These are phyloP conservation scores for Clupea harengus DNA, from an alignment of 2,113 vertebrate species.

Conservation along the genomic window DNA sequence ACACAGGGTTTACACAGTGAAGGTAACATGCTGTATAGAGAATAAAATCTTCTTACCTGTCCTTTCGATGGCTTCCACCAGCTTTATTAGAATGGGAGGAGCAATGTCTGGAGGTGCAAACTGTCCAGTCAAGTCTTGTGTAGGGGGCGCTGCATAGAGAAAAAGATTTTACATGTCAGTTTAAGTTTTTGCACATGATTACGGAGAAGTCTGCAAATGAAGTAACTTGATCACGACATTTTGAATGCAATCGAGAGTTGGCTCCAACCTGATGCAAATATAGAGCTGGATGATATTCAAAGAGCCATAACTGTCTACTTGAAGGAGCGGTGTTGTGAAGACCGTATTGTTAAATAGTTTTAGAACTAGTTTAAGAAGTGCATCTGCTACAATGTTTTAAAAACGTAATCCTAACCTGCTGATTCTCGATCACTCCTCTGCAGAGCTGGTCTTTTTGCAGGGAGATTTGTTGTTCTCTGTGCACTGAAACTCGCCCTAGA, in stretches of 20 bases:
- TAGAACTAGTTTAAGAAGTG: neutral
- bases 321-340: too few relatives aligned
- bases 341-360: too few relatives aligned
- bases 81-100: slow-evolving; percentile 76
- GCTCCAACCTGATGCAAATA: neutral
- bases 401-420: neutral
- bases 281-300: neutral
- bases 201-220: neutral
- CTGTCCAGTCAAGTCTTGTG: slow-evolving; percentile 81
- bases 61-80: slow-evolving; percentile 84
- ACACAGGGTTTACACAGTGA: neutral
- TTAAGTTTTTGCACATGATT: slow-evolving; percentile 43
- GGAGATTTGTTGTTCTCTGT: neutral
- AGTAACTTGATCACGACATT: neutral
- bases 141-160: slow-evolving; percentile 68
- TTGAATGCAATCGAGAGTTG: neutral
- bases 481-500: neutral
- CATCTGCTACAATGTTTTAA: neutral
- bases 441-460: neutral
- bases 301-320: too few relatives aligned
- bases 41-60: slow-evolving; percentile 72
- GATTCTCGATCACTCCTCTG: neutral
- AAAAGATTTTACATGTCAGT: slow-evolving; percentile 53
- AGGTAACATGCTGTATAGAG: neutral
- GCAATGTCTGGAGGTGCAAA: slow-evolving; percentile 80